Evolutionary conservation across 2,797 vertebrate genomes (phyloP).

Genomic region (Acanthopagrus latus): DNA sequence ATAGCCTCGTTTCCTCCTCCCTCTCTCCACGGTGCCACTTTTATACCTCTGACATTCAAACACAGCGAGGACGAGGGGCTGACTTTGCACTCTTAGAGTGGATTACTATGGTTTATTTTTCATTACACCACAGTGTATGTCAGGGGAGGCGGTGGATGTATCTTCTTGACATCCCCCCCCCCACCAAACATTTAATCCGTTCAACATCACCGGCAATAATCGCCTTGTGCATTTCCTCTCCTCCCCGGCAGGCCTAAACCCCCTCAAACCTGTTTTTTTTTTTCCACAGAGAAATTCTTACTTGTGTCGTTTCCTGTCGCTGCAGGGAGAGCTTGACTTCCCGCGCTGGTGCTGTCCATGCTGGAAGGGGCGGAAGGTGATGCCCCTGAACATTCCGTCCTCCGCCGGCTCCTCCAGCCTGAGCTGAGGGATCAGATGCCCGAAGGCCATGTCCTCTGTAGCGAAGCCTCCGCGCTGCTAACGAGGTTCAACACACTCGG

Average conservation of each 20-base stretch:
- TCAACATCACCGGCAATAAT: slow-evolving; percentile 15
- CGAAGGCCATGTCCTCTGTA: slow-evolving; percentile 68
- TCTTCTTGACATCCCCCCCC: not conserved
- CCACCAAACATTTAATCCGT: slow-evolving; percentile 18
- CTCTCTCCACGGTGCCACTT: not conserved
- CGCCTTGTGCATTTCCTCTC: not conserved
- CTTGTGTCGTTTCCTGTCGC: slow-evolving; percentile 62
- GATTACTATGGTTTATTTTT: slow-evolving; percentile 21
- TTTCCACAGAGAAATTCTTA: slow-evolving; percentile 42
- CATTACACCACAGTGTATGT: slow-evolving; percentile 6
- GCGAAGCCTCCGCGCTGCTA: not conserved
- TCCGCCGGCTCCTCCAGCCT: slow-evolving; percentile 71
- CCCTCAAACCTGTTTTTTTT: not conserved
- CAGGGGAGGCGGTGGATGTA: not conserved
- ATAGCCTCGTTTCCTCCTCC: not conserved
- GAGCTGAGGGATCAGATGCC: slow-evolving; percentile 71
- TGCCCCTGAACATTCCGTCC: slow-evolving; percentile 66
- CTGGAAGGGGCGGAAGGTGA: slow-evolving; percentile 60
- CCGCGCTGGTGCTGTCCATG: slow-evolving; percentile 58
- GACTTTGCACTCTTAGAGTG: slow-evolving; percentile 1
- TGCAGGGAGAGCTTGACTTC: slow-evolving; percentile 55
- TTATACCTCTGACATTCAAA: slow-evolving; percentile 4
- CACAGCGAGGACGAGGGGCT: not conserved
- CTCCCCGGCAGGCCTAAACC: not conserved
- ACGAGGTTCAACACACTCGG: not conserved